Evolutionary conservation across 2,888 invertebrate species (phyloP).

Genomic region (Arctia plantaginis): DNA sequence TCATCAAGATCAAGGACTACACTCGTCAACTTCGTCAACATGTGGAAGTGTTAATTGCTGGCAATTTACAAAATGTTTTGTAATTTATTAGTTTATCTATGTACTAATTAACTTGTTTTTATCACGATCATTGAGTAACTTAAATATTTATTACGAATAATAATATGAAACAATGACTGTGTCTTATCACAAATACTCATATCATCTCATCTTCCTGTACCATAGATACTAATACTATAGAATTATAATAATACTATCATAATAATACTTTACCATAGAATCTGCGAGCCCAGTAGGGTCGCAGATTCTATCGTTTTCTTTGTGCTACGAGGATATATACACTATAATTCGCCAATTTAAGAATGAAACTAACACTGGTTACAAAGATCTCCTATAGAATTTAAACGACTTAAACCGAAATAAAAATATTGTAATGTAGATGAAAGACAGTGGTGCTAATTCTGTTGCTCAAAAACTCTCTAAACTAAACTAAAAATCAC

Average conservation of each 20-base stretch:
- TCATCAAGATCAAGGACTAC: constrained; percentile 51
- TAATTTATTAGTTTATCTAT: constrained; percentile 33
- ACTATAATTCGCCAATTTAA: too few species aligned
- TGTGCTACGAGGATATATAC: too few species aligned
- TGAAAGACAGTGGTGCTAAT: too few species aligned
- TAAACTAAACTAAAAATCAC: too few species aligned
- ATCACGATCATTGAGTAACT: constrained; percentile 9
- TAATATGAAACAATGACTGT: constrained; percentile 6
- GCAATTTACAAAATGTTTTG: constrained; percentile 43
- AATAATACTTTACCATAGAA: too few species aligned
- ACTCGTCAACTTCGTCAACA: constrained; percentile 42
- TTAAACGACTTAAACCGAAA: not conserved
- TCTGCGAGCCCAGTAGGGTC: too few species aligned
- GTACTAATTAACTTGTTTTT: constrained; percentile 18
- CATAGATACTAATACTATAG: too few species aligned
- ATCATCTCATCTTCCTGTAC: not conserved
- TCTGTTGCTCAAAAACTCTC: too few species aligned
- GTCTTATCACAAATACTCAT: constrained; percentile 16
- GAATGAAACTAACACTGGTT: not conserved
- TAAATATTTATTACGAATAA: constrained; percentile 14
- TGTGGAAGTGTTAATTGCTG: constrained; percentile 42
- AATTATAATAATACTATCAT: too few species aligned
- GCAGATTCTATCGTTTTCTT: too few species aligned
- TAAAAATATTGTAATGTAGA: not conserved
- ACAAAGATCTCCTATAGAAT: not conserved